phyloP scores from a whole-genome alignment of 1,140 invertebrate species.

The Drosophila hydei region DNA sequence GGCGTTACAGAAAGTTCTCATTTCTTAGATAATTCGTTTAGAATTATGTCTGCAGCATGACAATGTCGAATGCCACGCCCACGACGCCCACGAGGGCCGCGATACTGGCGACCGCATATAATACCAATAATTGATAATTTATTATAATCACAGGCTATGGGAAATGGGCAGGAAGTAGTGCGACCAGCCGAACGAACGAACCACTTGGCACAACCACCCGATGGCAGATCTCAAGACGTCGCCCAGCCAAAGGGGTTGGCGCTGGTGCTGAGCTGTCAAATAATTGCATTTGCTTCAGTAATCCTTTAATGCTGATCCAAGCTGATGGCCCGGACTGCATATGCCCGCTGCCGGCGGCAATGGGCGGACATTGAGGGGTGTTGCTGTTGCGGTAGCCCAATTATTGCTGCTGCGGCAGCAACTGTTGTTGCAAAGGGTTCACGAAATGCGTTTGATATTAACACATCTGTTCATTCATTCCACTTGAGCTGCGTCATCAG shows the following conservation, averaged over 20 bases:
- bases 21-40: conserved; percentile 44
- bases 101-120: conserved; percentile 51
- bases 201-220: conserved; percentile 15
- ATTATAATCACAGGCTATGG: conserved; percentile 70
- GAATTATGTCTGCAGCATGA: conserved; percentile 47
- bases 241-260: conserved; percentile 39
- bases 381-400: conserved; percentile 78
- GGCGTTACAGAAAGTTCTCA: conserved; percentile 22
- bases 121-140: conserved; percentile 82
- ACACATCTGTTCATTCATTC: conserved; percentile 84
- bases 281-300: conserved; percentile 83
- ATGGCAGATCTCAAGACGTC: conserved; percentile 30
- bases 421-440: conserved; percentile 60
- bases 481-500: conserved; percentile 70
- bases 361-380: conserved; percentile 44
- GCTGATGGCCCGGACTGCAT: conserved; percentile 63
- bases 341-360: conserved; percentile 53
- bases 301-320: conserved; percentile 83
- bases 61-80: conserved; percentile 35
- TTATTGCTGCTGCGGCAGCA: conserved; percentile 63
- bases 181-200: conserved; percentile 4
- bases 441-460: conserved; percentile 82
- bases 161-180: conserved; percentile 20
- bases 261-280: conserved; percentile 60
- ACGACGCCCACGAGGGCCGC: conserved; percentile 18